Base-by-base conservation (phyloP, 2,113 vertebrate species). In the Clarias batrachus region DNA sequence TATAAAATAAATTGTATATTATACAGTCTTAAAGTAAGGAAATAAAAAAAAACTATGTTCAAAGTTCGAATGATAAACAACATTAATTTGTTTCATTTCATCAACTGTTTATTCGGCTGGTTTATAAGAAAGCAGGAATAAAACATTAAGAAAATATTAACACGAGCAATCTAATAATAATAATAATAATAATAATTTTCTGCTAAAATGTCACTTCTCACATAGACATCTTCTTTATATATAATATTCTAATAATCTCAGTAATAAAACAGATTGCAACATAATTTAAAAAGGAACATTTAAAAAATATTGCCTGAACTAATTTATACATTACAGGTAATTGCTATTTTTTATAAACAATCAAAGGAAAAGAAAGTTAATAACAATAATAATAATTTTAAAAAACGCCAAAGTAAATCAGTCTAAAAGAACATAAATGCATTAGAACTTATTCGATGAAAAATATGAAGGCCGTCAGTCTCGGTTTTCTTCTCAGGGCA, bases 401-500 rank as follows among this genome's bases (percentile, higher is more conserved):
- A 30, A 3, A 54, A 71, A 71, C 14, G 25, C 16, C 12, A 41
- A 14, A 30, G 66, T 27, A 41, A 21, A 25, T 21, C 27, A 62
- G 5, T n/a, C 25, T 62, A 11, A 62, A 76, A 21, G 23, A 60
- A 37, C 13, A 21, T 73, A 8, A 13, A 56, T 83, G 17, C 17
- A 48, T 83, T 21, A 13, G 25, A 85, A 74, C 77, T 63, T 25
- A 76, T 48, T 12, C 63, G 21, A 85, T 84, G 83, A 63, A 63
- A 63, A 76, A 63, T 66, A n/a, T 65, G 65, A 82, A 82, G 54
- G 56, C 10, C 19, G 78, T 80, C 74, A 85, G 52, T 86, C 37
- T 59, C 60, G 12, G 80, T 59, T n/a, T 87, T 8, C 30, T 87
- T 82, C 27, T 57, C 54, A 23, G 59, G 30, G 66, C 88, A 65